Conservation (phyloP, 2,797 vertebrate genomes). For the Halcyon chelicuti region DNA sequence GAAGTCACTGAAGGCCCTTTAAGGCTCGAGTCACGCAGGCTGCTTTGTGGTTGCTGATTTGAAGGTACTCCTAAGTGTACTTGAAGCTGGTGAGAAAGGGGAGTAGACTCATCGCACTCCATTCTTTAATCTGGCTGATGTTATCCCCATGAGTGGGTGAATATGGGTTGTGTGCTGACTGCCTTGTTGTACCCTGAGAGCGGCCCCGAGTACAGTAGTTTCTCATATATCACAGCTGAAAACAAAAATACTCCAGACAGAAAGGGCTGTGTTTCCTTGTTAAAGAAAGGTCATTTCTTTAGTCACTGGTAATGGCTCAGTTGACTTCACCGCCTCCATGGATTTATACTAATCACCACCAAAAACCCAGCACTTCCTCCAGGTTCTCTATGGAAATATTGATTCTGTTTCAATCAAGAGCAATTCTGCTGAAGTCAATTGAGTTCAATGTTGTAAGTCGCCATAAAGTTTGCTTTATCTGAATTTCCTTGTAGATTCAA, state of each 20-base stretch:
- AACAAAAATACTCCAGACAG: slow-evolving; percentile 27
- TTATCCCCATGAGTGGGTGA: not conserved
- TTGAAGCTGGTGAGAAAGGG: slow-evolving; percentile 25
- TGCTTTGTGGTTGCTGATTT: slow-evolving; percentile 1
- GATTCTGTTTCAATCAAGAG: not conserved
- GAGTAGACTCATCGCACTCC: fast-evolving
- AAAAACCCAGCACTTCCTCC: not conserved
- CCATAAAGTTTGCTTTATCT: not conserved
- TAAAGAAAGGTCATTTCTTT: slow-evolving; percentile 13
- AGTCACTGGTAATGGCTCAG: not conserved
- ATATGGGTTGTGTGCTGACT: not conserved
- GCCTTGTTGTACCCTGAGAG: not conserved
- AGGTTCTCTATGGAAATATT: slow-evolving; percentile 1
- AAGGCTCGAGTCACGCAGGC: not conserved
- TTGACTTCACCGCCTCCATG: not conserved
- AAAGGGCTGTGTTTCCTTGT: slow-evolving; percentile 33
- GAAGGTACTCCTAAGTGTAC: not conserved
- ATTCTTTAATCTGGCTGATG: not conserved
- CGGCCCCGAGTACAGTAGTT: not conserved
- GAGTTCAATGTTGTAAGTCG: not conserved
- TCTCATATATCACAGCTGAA: not conserved
- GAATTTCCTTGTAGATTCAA: not conserved
- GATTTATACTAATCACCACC: not conserved
- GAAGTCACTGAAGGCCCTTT: not conserved
- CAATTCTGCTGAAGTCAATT: not conserved